phyloP scores from a whole-genome alignment of 1,140 invertebrate genomes.

The Pectinophora gossypiella region DNA sequence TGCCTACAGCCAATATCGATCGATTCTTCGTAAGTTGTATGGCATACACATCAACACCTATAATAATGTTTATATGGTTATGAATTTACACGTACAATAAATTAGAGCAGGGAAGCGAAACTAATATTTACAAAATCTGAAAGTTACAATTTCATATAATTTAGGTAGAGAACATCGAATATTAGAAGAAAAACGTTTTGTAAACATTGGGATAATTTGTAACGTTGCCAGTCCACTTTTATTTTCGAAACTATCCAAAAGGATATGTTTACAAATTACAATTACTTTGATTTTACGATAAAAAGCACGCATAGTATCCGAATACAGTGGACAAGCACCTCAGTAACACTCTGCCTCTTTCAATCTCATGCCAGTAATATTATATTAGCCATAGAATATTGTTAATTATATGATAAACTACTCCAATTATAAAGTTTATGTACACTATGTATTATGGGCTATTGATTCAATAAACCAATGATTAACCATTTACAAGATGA shows the following conservation, averaged over 20 bases:
- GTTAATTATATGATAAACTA: background rate
- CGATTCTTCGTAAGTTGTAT: constrained; percentile 17
- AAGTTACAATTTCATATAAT: constrained; percentile 24
- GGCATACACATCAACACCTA: constrained; percentile 53
- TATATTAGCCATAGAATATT: background rate
- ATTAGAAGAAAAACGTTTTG: background rate
- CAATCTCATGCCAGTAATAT: background rate
- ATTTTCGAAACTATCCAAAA: background rate
- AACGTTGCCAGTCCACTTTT: background rate
- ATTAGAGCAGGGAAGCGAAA: constrained; percentile 62
- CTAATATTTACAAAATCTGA: constrained; percentile 67
- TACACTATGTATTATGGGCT: constrained; percentile 43
- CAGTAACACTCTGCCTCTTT: background rate
- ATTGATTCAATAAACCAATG: constrained; percentile 44
- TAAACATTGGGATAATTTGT: background rate
- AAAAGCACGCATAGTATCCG: background rate
- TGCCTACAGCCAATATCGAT: constrained; percentile 31
- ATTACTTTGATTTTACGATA: background rate
- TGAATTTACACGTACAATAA: constrained; percentile 65
- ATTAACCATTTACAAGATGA: constrained; percentile 56
- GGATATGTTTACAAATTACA: background rate
- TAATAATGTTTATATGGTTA: constrained; percentile 41
- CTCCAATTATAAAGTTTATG: constrained; percentile 18
- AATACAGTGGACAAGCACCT: constrained; percentile 4
- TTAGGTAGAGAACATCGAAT: background rate